phyloP scores from a whole-genome alignment of 2,888 invertebrate species.

The Hemistola chrysoprasaria region DNA sequence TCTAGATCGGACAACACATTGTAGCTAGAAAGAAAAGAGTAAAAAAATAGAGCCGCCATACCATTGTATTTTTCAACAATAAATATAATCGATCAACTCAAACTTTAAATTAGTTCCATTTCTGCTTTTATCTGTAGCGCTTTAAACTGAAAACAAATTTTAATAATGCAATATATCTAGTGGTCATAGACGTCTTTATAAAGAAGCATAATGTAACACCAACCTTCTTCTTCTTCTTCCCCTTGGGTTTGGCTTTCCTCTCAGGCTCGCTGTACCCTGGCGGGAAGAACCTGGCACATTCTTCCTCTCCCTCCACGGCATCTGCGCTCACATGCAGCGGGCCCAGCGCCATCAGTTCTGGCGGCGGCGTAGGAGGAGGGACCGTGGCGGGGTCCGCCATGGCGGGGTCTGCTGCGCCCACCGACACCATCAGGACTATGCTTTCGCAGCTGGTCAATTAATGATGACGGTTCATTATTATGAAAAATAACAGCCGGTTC shows the following conservation, averaged over 20 bases:
- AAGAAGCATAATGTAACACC: not conserved
- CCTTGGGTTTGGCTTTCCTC: constrained; percentile 62
- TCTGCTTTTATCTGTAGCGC: too few relatives aligned
- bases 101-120: too few relatives aligned
- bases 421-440: constrained; percentile 85
- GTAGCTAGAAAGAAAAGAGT: too few relatives aligned
- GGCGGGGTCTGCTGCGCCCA: constrained; percentile 84
- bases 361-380: constrained; percentile 84
- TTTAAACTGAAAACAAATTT: too few relatives aligned
- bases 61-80: too few relatives aligned
- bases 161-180: too few relatives aligned
- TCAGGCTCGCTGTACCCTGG: constrained; percentile 82
- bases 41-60: too few relatives aligned
- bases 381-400: constrained; percentile 84
- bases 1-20: too few relatives aligned
- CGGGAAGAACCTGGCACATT: constrained; percentile 87
- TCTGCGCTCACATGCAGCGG: constrained; percentile 87
- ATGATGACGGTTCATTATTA: too few relatives aligned
- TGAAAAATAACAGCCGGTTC: too few relatives aligned
- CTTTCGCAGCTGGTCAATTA: constrained; percentile 83
- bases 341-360: constrained; percentile 83
- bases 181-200: not conserved
- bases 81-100: too few relatives aligned
- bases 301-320: constrained; percentile 83
- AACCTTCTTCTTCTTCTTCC: constrained; percentile 81